Evolutionary conservation across 2,888 invertebrate species (phyloP).

Genomic region (Ochropleura plecta): DNA sequence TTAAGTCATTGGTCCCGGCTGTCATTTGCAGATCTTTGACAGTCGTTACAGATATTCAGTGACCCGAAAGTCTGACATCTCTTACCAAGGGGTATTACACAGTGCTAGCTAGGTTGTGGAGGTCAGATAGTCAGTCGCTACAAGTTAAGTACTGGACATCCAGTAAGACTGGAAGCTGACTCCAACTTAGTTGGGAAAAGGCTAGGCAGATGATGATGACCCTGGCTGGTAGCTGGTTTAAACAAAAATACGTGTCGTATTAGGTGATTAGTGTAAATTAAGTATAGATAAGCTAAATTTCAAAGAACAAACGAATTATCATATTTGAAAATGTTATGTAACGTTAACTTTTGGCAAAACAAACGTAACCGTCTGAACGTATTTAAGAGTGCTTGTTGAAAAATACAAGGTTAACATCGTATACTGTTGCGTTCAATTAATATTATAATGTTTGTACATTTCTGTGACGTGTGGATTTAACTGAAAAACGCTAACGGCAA

Average conservation of each 20-base stretch:
- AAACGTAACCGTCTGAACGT: background rate
- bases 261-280: background rate
- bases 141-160: too few species aligned
- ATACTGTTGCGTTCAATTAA: conserved; percentile 50
- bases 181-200: too few species aligned
- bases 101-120: too few species aligned
- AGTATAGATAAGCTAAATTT: conserved; percentile 5
- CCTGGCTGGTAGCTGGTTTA: background rate
- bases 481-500: conserved; percentile 70
- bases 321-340: conserved; percentile 1
- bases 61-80: too few species aligned
- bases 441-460: conserved; percentile 59
- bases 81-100: too few species aligned
- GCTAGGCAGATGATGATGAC: too few species aligned
- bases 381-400: conserved; percentile 36
- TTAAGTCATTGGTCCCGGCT: too few species aligned
- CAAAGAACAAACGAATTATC: background rate
- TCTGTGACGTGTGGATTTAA: conserved; percentile 56
- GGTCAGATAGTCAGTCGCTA: too few species aligned
- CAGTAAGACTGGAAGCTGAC: too few species aligned
- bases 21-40: too few species aligned
- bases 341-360: conserved; percentile 5
- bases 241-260: background rate
- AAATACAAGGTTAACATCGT: conserved; percentile 34
- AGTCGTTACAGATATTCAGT: too few species aligned